Conservation (phyloP, 2,113 vertebrate species). For the Hippocampus guttulatus region DNA sequence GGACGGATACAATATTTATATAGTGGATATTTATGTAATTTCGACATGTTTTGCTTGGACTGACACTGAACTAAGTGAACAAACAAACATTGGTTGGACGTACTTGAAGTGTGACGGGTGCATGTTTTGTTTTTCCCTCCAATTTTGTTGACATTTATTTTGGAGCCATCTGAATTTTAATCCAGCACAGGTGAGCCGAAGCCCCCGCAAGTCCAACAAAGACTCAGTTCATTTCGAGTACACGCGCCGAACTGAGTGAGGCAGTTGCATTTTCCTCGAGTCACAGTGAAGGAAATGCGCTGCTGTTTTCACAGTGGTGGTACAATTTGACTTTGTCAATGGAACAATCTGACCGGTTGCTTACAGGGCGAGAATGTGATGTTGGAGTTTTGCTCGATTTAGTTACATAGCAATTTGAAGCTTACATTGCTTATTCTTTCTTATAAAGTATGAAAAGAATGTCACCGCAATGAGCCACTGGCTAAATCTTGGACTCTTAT, state of each 20-base stretch:
- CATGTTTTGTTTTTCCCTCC: constrained; percentile 10
- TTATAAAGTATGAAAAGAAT: not conserved
- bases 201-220: not conserved
- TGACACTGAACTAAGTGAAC: not conserved
- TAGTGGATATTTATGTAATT: not conserved
- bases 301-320: not conserved
- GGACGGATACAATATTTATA: not conserved
- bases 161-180: constrained; percentile 16
- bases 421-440: not conserved
- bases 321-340: not conserved
- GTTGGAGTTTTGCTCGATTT: not conserved
- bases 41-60: not conserved
- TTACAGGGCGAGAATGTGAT: not conserved
- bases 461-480: not conserved
- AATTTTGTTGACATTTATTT: constrained; percentile 32
- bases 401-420: not conserved
- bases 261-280: not conserved
- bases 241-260: constrained; percentile 4
- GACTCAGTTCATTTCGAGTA: not conserved
- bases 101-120: constrained; percentile 11
- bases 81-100: not conserved
- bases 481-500: not conserved
- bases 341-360: not conserved
- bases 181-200: constrained; percentile 12
- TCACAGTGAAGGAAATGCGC: not conserved